Base-by-base conservation (phyloP, 1,140 invertebrate species). In the Araneus ventricosus region DNA sequence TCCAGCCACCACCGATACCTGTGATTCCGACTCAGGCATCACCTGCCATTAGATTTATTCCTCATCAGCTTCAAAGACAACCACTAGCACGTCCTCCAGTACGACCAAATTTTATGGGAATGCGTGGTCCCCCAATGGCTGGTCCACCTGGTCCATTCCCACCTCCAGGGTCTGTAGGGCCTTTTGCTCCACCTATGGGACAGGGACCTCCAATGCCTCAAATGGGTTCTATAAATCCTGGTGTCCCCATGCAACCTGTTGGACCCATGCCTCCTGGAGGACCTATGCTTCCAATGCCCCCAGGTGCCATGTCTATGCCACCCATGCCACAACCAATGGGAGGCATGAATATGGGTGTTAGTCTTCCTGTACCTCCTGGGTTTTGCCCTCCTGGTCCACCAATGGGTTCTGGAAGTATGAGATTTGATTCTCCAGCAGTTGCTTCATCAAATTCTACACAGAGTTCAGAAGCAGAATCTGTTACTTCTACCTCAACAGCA, bases 21-120 rank as follows among this genome's bases (percentile, higher is more conserved):
- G 10, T 41, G 10, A 17, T 82, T 22, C 34, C 67, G 14, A 10
- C 41, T 59, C 41, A 45, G 39, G 63, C 30, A 59, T n/a, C 61
- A 22, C 63, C 41, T 27, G 20, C 39, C 5, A 39, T 87, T 7
- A 75, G 87, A n/a, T 94, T 94, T 75, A 94, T 94, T 63, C 94
- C 94, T 41, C 94, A 93, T 82, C 94, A 94, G 92, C 70, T 95
- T 85, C 94, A 95, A 79, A 90, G 94, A 93, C 90, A 94, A 61
- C 82, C 94, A 45, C 94, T 93, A 84, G 57, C 41, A 59, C 88
- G 52, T 8, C 39, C 75, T 84, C 80, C 17, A 70, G 61, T 70
- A 22, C 70, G 67, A 20, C 86, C 88, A 75, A 84, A 67, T 27
- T 89, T 88, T 24, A 75, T 88, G 63, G 14, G 45, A 41, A 80